Evolutionary conservation across 2,113 vertebrate genomes (phyloP).

Genomic region (Montifringilla adamsi): DNA sequence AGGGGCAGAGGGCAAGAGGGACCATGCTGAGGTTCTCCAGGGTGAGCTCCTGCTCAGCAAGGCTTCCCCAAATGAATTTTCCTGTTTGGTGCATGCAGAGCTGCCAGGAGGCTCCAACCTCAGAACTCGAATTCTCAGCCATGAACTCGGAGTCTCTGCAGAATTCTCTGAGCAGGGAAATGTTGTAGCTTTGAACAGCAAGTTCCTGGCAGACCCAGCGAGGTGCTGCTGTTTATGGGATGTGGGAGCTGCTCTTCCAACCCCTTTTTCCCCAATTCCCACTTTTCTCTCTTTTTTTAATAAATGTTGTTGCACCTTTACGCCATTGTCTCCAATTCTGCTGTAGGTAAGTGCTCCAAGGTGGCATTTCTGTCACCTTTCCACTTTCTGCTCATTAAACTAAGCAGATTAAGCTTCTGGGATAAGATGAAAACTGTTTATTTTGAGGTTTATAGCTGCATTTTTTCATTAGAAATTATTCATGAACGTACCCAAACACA

Average conservation of each 20-base stretch:
- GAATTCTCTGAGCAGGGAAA: fast-evolving
- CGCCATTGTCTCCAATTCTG: neutral
- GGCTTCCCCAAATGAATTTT: neutral
- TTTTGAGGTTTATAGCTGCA: neutral
- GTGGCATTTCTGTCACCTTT: neutral
- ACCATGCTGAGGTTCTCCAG: neutral
- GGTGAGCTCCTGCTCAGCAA: neutral
- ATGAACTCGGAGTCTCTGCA: fast-evolving
- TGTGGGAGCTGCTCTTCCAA: neutral
- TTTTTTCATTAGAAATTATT: neutral
- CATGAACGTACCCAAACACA: neutral
- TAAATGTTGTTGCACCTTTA: neutral
- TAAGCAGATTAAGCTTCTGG: neutral
- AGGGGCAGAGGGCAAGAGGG: neutral
- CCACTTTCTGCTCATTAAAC: neutral
- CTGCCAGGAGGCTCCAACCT: neutral
- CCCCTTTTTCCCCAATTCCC: neutral
- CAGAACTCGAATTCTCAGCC: fast-evolving
- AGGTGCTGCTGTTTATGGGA: neutral
- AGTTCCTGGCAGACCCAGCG: fast-evolving
- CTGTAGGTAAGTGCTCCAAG: neutral
- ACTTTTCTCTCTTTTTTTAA: fast-evolving
- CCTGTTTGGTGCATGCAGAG: neutral
- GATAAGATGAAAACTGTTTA: neutral
- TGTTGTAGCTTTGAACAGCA: fast-evolving